These are phyloP conservation scores for Arctia plantaginis DNA, from an alignment of 2,888 invertebrate species.

Conservation along the genomic window DNA sequence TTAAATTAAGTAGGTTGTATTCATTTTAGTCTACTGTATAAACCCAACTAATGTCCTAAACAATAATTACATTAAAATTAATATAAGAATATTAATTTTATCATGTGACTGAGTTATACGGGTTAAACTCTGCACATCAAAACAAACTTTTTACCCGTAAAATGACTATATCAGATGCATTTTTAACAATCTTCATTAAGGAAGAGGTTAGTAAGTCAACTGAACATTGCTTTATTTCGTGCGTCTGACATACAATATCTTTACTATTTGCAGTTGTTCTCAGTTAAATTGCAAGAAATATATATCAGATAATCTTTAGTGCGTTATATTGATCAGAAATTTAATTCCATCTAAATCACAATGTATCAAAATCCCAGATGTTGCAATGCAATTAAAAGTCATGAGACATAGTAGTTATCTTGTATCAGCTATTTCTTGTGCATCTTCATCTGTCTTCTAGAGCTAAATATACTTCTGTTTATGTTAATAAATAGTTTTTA, in stretches of 20 bases:
- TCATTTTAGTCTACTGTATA: neutral
- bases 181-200: neutral
- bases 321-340: too few species aligned
- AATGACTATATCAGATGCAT: neutral
- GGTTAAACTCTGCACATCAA: neutral
- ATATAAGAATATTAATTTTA: neutral
- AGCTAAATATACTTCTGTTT: neutral
- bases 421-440: too few species aligned
- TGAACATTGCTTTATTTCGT: neutral
- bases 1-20: neutral
- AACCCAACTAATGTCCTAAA: neutral
- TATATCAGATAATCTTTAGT: too few species aligned
- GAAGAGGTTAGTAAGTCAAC: neutral
- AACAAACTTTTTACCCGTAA: too few species aligned
- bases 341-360: neutral
- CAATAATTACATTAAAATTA: neutral
- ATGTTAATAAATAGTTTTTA: neutral
- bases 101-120: neutral
- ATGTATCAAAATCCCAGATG: neutral
- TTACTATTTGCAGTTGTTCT: too few species aligned
- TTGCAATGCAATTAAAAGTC: neutral
- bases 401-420: too few species aligned
- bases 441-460: too few species aligned
- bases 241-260: neutral
- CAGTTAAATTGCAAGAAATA: too few species aligned